Evolutionary conservation across 30 jellyfish, hydroid and myxozoan species (phyloP).

Genomic region (Hydra vulgaris): DNA sequence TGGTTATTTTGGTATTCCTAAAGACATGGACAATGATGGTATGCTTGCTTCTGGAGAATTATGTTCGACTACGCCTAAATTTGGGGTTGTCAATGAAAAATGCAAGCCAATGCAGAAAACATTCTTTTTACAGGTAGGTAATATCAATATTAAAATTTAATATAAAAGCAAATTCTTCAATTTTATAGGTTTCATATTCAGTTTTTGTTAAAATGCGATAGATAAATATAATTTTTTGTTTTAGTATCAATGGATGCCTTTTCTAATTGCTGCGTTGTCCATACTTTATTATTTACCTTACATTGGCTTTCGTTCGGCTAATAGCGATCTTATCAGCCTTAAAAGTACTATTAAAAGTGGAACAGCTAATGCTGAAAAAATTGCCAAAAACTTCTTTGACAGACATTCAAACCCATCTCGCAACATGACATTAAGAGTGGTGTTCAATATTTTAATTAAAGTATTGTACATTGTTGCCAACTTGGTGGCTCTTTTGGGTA

Average conservation of each 20-base stretch:
- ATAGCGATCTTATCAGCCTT: slow-evolving; percentile 22
- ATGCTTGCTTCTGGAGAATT: background rate
- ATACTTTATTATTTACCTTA: slow-evolving; percentile 29
- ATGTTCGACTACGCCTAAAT: background rate
- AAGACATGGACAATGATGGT: slow-evolving; percentile 27
- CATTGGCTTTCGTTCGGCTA: slow-evolving; percentile 23
- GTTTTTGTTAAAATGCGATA: too few relatives aligned
- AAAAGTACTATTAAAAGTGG: slow-evolving; percentile 14
- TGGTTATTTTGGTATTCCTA: slow-evolving; percentile 29
- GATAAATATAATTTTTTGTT: too few relatives aligned
- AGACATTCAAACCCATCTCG: slow-evolving; percentile 5
- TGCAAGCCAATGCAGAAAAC: slow-evolving; percentile 25
- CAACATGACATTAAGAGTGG: slow-evolving; percentile 1
- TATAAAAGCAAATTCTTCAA: too few relatives aligned
- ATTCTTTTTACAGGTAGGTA: slow-evolving; percentile 23
- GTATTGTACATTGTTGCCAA: slow-evolving; percentile 5
- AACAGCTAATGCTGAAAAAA: slow-evolving; percentile 17
- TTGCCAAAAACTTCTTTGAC: slow-evolving; percentile 26
- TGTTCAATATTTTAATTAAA: slow-evolving; percentile 19
- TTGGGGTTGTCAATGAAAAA: background rate
- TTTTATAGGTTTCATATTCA: too few relatives aligned
- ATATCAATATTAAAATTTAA: too few relatives aligned
- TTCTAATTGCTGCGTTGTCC: slow-evolving; percentile 30
- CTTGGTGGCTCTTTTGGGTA: background rate
- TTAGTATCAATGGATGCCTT: slow-evolving; percentile 42